A percentile compares a stretch with the other conserved stretches of the same genome.
Evolutionary conservation across 2,888 invertebrate species (phyloP).

Genomic region (Merodon equestris): DNA sequence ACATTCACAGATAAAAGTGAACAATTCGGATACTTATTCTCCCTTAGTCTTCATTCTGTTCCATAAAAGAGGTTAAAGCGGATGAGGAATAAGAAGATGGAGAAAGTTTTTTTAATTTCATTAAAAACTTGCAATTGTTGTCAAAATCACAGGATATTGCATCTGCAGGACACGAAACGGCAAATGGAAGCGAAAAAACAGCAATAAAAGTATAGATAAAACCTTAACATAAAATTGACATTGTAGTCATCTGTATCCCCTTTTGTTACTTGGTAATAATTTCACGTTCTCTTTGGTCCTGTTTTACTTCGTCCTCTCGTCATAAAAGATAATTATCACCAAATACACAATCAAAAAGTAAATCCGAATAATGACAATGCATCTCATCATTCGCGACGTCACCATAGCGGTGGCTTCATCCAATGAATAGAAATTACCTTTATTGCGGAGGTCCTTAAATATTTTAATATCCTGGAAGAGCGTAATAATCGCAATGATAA

Average conservation of each 20-base stretch:
- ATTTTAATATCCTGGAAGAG: constrained; percentile 52
- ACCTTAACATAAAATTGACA: constrained; percentile 1
- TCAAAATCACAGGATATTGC: constrained; percentile 47
- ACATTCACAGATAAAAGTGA: constrained; percentile 8
- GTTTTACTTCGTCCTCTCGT: constrained; percentile 14
- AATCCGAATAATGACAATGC: constrained; percentile 1
- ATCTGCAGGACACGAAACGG: constrained; percentile 15
- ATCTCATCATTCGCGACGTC: constrained; percentile 16
- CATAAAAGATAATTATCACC: too few species aligned
- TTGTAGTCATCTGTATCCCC: constrained; percentile 32
- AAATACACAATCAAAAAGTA: too few species aligned
- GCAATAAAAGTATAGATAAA: not conserved
- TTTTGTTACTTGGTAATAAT: constrained; percentile 25
- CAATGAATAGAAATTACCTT: constrained; percentile 56
- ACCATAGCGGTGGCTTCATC: not conserved
- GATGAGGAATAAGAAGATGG: constrained; percentile 6
- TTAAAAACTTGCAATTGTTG: constrained; percentile 57
- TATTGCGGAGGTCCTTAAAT: constrained; percentile 45
- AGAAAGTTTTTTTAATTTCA: constrained; percentile 56
- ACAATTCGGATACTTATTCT: constrained; percentile 1
- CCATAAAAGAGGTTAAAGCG: not conserved
- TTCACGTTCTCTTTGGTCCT: constrained; percentile 41
- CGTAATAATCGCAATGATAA: constrained; percentile 32
- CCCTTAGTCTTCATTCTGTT: constrained; percentile 17
- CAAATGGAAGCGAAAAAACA: not conserved